These are phyloP conservation scores for Himalopsyche japonica DNA, from an alignment of 2,888 invertebrate species.

Conservation along the genomic window DNA sequence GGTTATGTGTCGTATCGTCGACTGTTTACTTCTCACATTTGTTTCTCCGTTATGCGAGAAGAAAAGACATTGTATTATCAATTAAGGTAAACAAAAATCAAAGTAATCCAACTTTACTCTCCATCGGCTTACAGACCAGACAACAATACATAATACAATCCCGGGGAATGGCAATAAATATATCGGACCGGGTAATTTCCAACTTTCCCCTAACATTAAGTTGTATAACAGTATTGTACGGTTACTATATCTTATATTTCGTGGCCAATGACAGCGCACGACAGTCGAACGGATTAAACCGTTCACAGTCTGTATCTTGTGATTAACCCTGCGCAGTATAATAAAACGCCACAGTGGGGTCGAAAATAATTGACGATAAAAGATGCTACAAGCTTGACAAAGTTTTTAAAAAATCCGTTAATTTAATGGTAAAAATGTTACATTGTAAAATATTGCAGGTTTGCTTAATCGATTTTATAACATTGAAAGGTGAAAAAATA, in stretches of 20 bases:
- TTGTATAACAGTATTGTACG: not conserved
- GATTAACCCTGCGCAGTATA: not conserved
- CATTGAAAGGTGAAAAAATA: no score
- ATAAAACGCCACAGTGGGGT: not conserved
- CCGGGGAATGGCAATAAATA: conserved; percentile 14
- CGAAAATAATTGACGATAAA: not conserved
- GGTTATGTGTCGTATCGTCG: no score
- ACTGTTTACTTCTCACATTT: no score
- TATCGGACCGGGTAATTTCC: conserved; percentile 23
- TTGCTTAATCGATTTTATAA: no score
- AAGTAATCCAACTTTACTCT: no score
- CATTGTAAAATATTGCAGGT: no score
- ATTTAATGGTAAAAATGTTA: no score
- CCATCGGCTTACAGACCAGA: not conserved
- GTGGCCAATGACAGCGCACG: conserved; percentile 14
- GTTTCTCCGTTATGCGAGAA: no score
- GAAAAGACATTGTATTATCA: no score
- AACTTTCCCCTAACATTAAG: conserved; percentile 18
- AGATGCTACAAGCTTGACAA: not conserved
- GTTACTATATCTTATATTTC: not conserved
- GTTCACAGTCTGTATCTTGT: not conserved
- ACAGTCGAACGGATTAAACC: conserved; percentile 26
- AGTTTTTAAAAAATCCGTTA: no score
- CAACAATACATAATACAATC: not conserved
- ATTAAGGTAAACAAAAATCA: no score